phyloP scores from a whole-genome alignment of 2,888 invertebrate species.

The Gastracanthus pulcherrimus region DNA sequence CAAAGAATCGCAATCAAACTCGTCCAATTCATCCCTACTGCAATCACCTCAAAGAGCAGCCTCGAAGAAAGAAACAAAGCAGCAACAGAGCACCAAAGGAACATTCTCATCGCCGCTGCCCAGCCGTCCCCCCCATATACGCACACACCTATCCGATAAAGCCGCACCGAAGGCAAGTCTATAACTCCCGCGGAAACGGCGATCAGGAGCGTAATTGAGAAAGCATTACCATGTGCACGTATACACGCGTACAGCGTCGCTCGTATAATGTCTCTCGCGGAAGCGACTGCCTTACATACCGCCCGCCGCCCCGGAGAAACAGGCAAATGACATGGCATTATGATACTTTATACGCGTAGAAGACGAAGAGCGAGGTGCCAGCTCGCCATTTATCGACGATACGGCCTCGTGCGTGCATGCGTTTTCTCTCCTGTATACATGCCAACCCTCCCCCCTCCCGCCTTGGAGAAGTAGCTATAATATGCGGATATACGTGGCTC shows the following conservation, averaged over 20 bases:
- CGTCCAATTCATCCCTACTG: background rate
- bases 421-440: too few species aligned
- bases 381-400: background rate
- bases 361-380: background rate
- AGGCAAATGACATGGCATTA: constrained; percentile 5
- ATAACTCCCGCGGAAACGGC: background rate
- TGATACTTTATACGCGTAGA: background rate
- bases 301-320: too few species aligned
- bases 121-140: too few species aligned
- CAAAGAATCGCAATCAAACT: too few species aligned
- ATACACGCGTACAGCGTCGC: too few species aligned
- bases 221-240: too few species aligned
- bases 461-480: too few species aligned
- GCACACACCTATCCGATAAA: constrained; percentile 11
- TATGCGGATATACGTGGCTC: background rate
- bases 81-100: too few species aligned
- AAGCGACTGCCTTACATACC: too few species aligned
- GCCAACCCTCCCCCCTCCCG: too few species aligned
- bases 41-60: background rate
- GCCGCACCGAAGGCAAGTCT: background rate
- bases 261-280: background rate
- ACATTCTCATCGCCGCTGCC: too few species aligned
- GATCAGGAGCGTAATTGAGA: constrained; percentile 26
- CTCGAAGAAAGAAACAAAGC: background rate
- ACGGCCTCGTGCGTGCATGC: background rate